Percentiles rank a stretch among this genome's conserved stretches.
Conservation (phyloP, 2,888 invertebrate species). For the Ypsolopha scabrella region DNA sequence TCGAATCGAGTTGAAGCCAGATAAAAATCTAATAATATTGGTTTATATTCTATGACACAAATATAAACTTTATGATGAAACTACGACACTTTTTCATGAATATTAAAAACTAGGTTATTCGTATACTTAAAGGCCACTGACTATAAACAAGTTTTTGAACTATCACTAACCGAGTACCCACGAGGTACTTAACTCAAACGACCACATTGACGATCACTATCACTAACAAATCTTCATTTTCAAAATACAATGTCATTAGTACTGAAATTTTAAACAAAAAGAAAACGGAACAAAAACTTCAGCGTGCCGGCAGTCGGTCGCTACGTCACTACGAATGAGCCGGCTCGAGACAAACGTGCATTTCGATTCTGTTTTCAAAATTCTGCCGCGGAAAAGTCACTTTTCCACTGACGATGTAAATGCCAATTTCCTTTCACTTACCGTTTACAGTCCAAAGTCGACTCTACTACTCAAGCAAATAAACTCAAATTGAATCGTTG, state of each 20-base stretch:
- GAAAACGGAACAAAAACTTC: conserved; percentile 56
- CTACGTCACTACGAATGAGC: conserved; percentile 61
- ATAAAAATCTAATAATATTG: no score
- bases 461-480: conserved; percentile 21
- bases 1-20: no score
- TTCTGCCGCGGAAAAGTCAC: conserved; percentile 63
- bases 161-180: no score
- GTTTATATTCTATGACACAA: no score
- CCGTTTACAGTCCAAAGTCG: conserved; percentile 17
- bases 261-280: conserved; percentile 22
- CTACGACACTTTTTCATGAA: no score
- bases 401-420: conserved; percentile 63
- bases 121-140: conserved; percentile 20
- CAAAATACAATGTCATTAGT: neutral
- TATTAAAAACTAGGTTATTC: conserved; percentile 6
- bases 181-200: no score
- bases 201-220: neutral
- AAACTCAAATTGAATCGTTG: conserved; percentile 22
- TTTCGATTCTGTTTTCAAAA: conserved; percentile 54
- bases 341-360: conserved; percentile 18
- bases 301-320: conserved; percentile 66
- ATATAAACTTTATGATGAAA: no score
- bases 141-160: neutral
- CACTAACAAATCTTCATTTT: neutral
- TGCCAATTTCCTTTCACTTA: conserved; percentile 59